Evolutionary conservation across 2,797 vertebrate species (phyloP).

Genomic region (Dipus sagitta): DNA sequence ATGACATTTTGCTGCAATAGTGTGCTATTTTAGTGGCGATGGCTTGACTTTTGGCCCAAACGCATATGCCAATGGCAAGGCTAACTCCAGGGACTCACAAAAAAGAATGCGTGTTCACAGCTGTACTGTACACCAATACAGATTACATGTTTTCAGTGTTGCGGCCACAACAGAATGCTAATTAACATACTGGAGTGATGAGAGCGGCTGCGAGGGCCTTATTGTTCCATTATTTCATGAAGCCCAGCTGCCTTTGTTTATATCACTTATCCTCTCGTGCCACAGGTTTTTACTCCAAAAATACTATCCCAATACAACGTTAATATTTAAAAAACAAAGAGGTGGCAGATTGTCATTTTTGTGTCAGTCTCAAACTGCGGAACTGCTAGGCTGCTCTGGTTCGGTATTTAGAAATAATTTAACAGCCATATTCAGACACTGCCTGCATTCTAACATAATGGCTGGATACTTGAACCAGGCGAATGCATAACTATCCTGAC

Average conservation of each 20-base stretch:
- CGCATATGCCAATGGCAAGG: constrained; percentile 90
- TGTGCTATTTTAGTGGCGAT: constrained; percentile 86
- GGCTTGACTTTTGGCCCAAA: constrained; percentile 91
- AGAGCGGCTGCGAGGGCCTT: constrained; percentile 90
- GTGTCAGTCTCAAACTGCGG: constrained; percentile 91
- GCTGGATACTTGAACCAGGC: constrained; percentile 90
- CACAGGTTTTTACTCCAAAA: constrained; percentile 92
- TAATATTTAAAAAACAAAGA: constrained; percentile 93
- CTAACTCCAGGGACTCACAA: constrained; percentile 91
- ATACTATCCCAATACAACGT: constrained; percentile 91
- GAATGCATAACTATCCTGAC: constrained; percentile 92
- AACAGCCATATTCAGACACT: constrained; percentile 90
- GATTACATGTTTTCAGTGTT: constrained; percentile 93
- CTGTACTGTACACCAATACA: constrained; percentile 93
- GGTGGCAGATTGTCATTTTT: constrained; percentile 92
- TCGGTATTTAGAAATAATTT: constrained; percentile 93
- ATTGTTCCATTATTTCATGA: constrained; percentile 93
- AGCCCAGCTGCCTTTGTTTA: constrained; percentile 93
- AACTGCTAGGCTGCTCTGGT: constrained; percentile 91
- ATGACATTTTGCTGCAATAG: constrained; percentile 84
- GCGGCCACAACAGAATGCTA: constrained; percentile 93
- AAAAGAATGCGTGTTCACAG: constrained; percentile 92
- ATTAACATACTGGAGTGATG: constrained; percentile 93
- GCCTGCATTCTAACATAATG: constrained; percentile 91
- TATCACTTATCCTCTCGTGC: constrained; percentile 92